Base-by-base conservation (phyloP, 2,113 vertebrate genomes). In the Eira barbara region DNA sequence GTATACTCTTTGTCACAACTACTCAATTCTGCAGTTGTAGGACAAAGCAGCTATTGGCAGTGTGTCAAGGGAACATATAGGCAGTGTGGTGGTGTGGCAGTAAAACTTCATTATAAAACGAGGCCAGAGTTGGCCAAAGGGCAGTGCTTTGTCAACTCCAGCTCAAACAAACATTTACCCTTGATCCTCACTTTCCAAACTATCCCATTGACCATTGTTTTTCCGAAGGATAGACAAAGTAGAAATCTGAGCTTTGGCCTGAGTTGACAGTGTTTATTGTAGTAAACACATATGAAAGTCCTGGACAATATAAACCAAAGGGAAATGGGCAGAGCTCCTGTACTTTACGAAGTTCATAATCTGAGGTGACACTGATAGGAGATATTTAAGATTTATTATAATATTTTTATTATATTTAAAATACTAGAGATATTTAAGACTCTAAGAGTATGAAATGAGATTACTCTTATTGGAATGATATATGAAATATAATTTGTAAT, bases 171-270 rank as follows among this genome's bases (percentile, higher is more conserved):
- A 83, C 13, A 45, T 93, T 80, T 71, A 15, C 31, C 29, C 25
- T 97, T 65, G 45, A 74, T 69, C 23, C 85, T 97, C 15, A 73
- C 59, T 92, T 71, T 92, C 67, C 82, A 84, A 89, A 42, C 49
- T 84, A 29, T 34, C 34, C 27, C 69, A 69, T 93, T 82, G 13
- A 89, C 57, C 21, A 6, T 39, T 69, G 15, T 6, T 87, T 27
- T 88, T 79, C 42, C 23, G 15, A 55, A 90, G 73, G 25, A 67
- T 57, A 81, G 39, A 36, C 17, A 89, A 63, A 49, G 39, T 93
- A 25, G 74, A 83, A 84, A 65, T 52, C 59, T 57, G 47, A 94
- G 36, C 17, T 61, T 65, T 84, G 59, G n/a, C 29, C 52, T 34
- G 23, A 61, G 11, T 55, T 39, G 20, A 23, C 52, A 87, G 55